phyloP scores from a whole-genome alignment of 2,888 invertebrate genomes.

The Caenorhabditis sp. region DNA sequence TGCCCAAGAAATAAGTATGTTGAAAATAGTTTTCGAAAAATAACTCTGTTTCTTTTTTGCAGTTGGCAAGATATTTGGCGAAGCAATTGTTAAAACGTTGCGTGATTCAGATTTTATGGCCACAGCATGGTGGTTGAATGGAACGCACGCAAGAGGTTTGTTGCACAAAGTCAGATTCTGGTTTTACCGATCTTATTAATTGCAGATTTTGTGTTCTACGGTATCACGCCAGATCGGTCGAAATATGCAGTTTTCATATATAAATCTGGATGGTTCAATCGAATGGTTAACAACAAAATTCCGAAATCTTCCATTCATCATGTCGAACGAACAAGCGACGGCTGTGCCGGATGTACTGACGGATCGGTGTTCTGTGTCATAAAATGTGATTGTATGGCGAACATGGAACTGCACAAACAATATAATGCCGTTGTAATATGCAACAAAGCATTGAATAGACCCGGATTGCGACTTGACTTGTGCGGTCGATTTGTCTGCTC shows the following conservation, averaged over 20 bases:
- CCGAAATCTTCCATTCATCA: not conserved
- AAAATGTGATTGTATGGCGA: constrained; percentile 9
- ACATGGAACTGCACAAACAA: not conserved
- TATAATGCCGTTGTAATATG: not conserved
- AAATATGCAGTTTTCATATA: not conserved
- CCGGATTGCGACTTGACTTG: not conserved
- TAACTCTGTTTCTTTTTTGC: too few species aligned
- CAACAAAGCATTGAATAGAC: not conserved
- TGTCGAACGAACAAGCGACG: not conserved
- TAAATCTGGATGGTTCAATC: not conserved
- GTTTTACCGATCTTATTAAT: too few species aligned
- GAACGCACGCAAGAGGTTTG: too few species aligned
- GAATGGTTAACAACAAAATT: not conserved
- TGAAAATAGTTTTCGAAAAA: too few species aligned
- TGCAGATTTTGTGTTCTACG: not conserved
- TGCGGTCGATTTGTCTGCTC: constrained; percentile 22
- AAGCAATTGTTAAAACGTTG: too few species aligned
- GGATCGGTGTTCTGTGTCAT: constrained; percentile 11
- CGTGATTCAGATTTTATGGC: too few species aligned
- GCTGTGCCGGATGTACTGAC: constrained; percentile 15
- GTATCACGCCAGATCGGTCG: not conserved
- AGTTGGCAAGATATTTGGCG: too few species aligned
- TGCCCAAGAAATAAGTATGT: too few species aligned
- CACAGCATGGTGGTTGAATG: too few species aligned
- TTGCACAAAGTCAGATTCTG: too few species aligned